Conservation (phyloP, 2,113 vertebrate species). For the Monopterus albus region DNA sequence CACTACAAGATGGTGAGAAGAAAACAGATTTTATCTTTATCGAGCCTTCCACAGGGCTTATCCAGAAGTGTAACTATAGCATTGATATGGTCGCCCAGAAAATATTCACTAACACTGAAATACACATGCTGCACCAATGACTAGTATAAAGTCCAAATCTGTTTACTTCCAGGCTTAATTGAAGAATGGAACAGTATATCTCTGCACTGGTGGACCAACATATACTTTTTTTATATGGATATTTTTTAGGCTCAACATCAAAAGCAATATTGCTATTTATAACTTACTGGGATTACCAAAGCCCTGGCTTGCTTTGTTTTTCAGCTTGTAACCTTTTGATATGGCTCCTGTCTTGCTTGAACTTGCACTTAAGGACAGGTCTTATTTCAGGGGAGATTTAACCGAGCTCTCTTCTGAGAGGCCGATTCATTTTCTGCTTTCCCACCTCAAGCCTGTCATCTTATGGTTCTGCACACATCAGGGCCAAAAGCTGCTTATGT, state of each 20-base stretch:
- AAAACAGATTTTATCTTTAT: too few species aligned
- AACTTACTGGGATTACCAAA: conserved; percentile 11
- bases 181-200: too few species aligned
- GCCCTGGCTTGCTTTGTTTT: not conserved
- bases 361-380: conserved; percentile 23
- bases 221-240: conserved; percentile 11
- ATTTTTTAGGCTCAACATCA: conserved; percentile 22
- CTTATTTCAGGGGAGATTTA: conserved; percentile 18
- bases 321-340: conserved; percentile 38
- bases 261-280: conserved; percentile 32
- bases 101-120: too few species aligned
- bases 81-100: too few species aligned
- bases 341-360: conserved; percentile 22
- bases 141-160: too few species aligned
- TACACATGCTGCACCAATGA: too few species aligned
- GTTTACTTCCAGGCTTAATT: too few species aligned
- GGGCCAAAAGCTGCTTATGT: not conserved
- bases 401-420: conserved; percentile 16
- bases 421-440: conserved; percentile 1
- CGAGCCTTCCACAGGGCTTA: too few species aligned
- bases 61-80: too few species aligned
- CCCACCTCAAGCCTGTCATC: not conserved
- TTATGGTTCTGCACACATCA: not conserved
- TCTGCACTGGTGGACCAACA: too few species aligned
- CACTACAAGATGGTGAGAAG: too few species aligned